Base-by-base conservation (phyloP, 2,888 invertebrate species). In the Cosmia trapezina region DNA sequence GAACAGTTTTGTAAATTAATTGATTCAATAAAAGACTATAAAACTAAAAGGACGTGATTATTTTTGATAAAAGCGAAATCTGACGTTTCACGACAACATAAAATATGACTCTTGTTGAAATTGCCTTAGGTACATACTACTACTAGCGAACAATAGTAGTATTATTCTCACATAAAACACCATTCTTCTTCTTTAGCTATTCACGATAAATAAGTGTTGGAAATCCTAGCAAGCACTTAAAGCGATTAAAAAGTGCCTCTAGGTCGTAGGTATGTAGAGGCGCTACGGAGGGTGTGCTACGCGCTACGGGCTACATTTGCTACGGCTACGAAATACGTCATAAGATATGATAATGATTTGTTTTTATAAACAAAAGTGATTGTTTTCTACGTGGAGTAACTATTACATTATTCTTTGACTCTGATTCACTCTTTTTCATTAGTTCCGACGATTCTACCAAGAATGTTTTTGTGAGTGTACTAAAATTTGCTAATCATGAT, bases 191-290 rank as follows among this genome's bases (percentile, higher is more conserved):
- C 90, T 90, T 92, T 90, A 92, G 91, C 89, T 90, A 92, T 91
- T 93, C 91, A 91, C 89, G 88, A 89, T 92, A 91, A 93, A 92
- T 91, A 91, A 93, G 89, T 91, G 89, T 89, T 88, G 92, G 89
- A 93, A 94, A 94, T 94, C 93, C 91, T 91, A 88, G 92, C 89
- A 88, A 92, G 93, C 95, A 95, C 95, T 95, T 94, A 94, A 92
- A 93, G 90, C 92, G 95, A 95, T 95, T 95, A 95, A 94, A 94
- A 93, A 92, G 89, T 92, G 88, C 89, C 90, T 90, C 73, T 82
- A 84, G 87, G 89, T 88, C 78, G 86, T 85, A 87, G 84, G 89
- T 79, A 83, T 65, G 80, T 87, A 87, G 87, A 86, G 81, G 83
- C 76, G 86, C 89, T 89, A 90, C 90, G 89, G 76, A 86, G 86